phyloP scores from a whole-genome alignment of 2,888 invertebrate genomes.

The Synergus japonicus region DNA sequence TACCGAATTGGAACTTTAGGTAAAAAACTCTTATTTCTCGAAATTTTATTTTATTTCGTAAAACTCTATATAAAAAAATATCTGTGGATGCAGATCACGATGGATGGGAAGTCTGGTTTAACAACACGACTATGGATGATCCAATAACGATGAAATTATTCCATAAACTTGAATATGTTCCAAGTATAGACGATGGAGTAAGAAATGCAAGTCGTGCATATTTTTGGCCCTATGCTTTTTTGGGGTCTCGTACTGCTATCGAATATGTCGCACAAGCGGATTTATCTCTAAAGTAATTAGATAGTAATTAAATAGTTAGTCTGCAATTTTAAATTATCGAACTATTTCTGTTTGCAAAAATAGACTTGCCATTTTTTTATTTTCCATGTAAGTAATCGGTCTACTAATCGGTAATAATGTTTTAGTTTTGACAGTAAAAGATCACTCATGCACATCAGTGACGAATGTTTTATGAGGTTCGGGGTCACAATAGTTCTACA shows the following conservation, averaged over 20 bases:
- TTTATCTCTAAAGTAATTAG: slow-evolving; percentile 81
- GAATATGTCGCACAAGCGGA: slow-evolving; percentile 87
- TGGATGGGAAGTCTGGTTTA: slow-evolving; percentile 87
- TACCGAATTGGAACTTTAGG: slow-evolving; percentile 86
- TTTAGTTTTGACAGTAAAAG: slow-evolving; percentile 79
- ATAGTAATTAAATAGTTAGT: too few species aligned
- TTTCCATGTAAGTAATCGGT: not conserved
- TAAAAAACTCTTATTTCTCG: slow-evolving; percentile 71
- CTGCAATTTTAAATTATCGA: too few species aligned
- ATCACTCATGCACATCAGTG: slow-evolving; percentile 84
- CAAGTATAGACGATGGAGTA: slow-evolving; percentile 83
- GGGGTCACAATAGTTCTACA: slow-evolving; percentile 84
- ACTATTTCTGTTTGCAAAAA: not conserved
- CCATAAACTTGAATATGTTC: slow-evolving; percentile 84
- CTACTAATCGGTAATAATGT: not conserved
- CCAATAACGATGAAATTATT: slow-evolving; percentile 81
- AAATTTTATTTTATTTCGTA: too few species aligned
- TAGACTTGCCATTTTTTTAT: not conserved
- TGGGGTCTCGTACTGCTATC: slow-evolving; percentile 85
- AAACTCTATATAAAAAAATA: too few species aligned
- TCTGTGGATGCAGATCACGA: slow-evolving; percentile 80
- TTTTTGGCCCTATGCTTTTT: slow-evolving; percentile 88
- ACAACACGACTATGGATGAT: slow-evolving; percentile 82
- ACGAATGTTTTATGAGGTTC: slow-evolving; percentile 87
- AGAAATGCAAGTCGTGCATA: slow-evolving; percentile 86